These are phyloP conservation scores for Zenarchopterus dispar DNA, from an alignment of 2,797 vertebrate genomes.

Conservation along the genomic window DNA sequence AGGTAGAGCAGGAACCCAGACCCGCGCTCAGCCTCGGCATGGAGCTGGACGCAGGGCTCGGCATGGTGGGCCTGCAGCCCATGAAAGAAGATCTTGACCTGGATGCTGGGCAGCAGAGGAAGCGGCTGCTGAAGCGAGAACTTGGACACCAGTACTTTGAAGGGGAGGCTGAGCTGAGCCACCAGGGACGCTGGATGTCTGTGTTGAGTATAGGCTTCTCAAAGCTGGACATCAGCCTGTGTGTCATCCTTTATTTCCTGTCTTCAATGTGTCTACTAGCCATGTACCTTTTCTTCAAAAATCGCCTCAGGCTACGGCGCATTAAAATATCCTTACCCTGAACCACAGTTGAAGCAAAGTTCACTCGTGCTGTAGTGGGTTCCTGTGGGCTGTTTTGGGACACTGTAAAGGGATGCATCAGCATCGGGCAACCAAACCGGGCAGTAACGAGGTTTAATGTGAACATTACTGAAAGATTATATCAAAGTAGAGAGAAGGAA, in stretches of 20 bases:
- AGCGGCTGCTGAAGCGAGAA: conserved; percentile 70
- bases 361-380: conserved; percentile 8
- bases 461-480: no score
- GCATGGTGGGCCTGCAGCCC: conserved; percentile 64
- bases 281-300: conserved; percentile 90
- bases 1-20: conserved; percentile 63
- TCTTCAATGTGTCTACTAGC: conserved; percentile 88
- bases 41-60: conserved; percentile 62
- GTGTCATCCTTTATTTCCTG: conserved; percentile 88
- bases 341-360: conserved; percentile 21
- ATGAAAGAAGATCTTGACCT: conserved; percentile 37
- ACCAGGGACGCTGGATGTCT: conserved; percentile 81
- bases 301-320: conserved; percentile 76
- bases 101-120: conserved; percentile 40
- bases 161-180: conserved; percentile 35
- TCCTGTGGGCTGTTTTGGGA: conserved; percentile 1
- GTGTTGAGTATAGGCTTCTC: conserved; percentile 88
- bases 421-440: conserved; percentile 23
- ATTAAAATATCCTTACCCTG: conserved; percentile 69
- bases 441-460: no score
- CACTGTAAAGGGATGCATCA: conserved; percentile 34
- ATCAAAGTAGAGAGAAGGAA: conserved; percentile 7
- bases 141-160: conserved; percentile 58
- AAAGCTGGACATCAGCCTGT: conserved; percentile 90
- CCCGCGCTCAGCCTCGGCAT: conserved; percentile 44